phyloP scores from a whole-genome alignment of 53 echinoderm and acorn worm genomes.

The Paracentrotus lividus region DNA sequence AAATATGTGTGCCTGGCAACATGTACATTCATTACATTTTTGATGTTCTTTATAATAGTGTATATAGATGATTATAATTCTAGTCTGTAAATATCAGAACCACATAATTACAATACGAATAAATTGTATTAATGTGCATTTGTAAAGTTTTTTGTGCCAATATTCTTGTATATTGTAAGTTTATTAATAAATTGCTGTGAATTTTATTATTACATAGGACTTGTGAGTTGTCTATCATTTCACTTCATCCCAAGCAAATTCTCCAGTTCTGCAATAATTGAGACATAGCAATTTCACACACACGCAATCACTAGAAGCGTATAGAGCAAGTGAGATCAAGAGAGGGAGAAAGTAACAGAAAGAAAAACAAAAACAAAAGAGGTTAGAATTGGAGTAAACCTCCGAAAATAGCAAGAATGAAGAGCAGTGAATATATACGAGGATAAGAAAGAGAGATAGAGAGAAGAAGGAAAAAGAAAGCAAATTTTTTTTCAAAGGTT shows the following conservation, averaged over 20 bases:
- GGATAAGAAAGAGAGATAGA: too few relatives aligned
- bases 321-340: too few relatives aligned
- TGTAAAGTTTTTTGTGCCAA: constrained; percentile 13
- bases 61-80: not conserved
- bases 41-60: not conserved
- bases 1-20: not conserved
- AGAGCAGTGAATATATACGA: too few relatives aligned
- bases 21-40: not conserved
- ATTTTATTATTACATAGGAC: not conserved
- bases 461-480: too few relatives aligned
- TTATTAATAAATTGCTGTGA: constrained; percentile 22
- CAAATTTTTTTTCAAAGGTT: too few relatives aligned
- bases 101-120: constrained; percentile 7
- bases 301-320: too few relatives aligned
- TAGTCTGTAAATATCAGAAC: not conserved
- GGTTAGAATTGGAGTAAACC: too few relatives aligned
- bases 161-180: not conserved
- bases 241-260: not conserved
- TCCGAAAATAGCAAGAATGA: too few relatives aligned
- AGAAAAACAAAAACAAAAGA: too few relatives aligned
- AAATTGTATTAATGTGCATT: not conserved
- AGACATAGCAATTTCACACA: too few relatives aligned
- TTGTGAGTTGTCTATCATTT: not conserved
- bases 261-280: not conserved
- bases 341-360: too few relatives aligned